A percentile compares a stretch with the other conserved stretches of the same genome.
These are phyloP conservation scores for Acrobasis consociella DNA, from an alignment of 2,888 invertebrate species.

Conservation along the genomic window DNA sequence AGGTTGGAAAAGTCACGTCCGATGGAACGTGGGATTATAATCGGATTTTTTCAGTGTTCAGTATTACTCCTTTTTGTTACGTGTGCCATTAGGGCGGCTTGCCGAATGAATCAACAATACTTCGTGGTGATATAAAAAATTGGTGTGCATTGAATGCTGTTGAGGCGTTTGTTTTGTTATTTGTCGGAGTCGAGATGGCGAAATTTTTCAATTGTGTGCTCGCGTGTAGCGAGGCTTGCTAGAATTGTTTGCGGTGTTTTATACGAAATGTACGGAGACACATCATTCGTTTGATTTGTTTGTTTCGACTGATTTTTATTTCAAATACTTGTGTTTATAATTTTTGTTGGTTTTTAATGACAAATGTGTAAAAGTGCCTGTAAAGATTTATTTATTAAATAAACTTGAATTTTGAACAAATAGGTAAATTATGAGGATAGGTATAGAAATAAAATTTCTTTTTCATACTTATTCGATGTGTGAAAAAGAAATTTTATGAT, in stretches of 20 bases:
- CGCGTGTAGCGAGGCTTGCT: background rate
- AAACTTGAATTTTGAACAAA: no score
- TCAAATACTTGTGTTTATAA: background rate
- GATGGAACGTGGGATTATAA: slow-evolving; percentile 44
- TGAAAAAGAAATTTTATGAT: no score
- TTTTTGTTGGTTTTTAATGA: background rate
- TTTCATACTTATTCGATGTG: no score
- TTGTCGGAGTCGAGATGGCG: slow-evolving; percentile 8
- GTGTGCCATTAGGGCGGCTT: slow-evolving; percentile 35
- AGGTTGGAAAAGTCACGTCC: slow-evolving; percentile 54
- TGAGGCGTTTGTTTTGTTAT: background rate
- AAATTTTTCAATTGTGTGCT: slow-evolving; percentile 8
- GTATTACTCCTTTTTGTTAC: slow-evolving; percentile 40
- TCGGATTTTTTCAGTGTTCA: slow-evolving; percentile 43
- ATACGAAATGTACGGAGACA: background rate
- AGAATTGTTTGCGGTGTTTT: slow-evolving; percentile 1
- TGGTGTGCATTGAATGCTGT: slow-evolving; percentile 26
- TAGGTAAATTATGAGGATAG: no score
- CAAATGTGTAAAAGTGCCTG: no score
- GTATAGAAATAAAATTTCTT: no score
- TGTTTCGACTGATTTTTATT: background rate
- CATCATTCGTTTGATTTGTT: background rate
- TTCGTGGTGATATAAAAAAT: slow-evolving; percentile 34
- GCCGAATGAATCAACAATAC: slow-evolving; percentile 33
- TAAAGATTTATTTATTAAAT: no score